Base-by-base conservation (phyloP, 2,797 vertebrate species). In the Platalea minor region DNA sequence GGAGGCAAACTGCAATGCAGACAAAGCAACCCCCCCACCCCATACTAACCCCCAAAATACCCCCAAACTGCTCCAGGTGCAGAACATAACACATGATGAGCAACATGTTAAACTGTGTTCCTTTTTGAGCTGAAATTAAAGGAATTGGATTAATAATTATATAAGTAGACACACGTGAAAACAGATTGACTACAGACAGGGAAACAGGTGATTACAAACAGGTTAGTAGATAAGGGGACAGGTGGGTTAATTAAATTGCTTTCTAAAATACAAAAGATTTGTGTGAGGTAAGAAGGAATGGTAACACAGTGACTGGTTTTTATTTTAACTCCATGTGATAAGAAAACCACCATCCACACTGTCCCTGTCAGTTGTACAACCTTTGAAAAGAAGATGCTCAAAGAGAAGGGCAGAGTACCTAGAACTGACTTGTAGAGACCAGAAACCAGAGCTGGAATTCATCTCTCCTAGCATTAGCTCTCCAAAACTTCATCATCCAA, bases 21-120 rank as follows among this genome's bases (percentile, higher is more conserved):
- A 74, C 69, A 91, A 93, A 94, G 76, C 79, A 65, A 94, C 10
- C 12, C 7, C 16, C 45, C 4, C 7, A 14, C 39, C 3, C 4
- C 2, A 6, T 5, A 25, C 6, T 54, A 43, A 41, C 39, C 57
- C 48, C 84, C 85, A 0, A 92, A 91, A 86, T 17, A 76, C 56
- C 74, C 84, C 35, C 67, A 69, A 50, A 95, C 39, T 1, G 77
- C 95, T 85, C 85, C 94, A 95, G 95, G 83, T 91, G 85, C 73
- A 69, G 73, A 78, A 82, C 28, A 31, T 1, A 73, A n/a, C 64
- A n/a, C 39, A 74, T 4, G 68, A 43, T 17, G 83, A 61, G 70
- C 51, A 93, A 85, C 85, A 60, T 15, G 69, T 39, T 51, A 89
- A 97, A 89, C 13, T 9, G 25, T 86, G 93, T 50, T 77, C 73